Evolutionary conservation across 2,797 vertebrate species (phyloP), one percentile per base, ranked within the genome.

Genomic region (Lepus oiostolus): DNA sequence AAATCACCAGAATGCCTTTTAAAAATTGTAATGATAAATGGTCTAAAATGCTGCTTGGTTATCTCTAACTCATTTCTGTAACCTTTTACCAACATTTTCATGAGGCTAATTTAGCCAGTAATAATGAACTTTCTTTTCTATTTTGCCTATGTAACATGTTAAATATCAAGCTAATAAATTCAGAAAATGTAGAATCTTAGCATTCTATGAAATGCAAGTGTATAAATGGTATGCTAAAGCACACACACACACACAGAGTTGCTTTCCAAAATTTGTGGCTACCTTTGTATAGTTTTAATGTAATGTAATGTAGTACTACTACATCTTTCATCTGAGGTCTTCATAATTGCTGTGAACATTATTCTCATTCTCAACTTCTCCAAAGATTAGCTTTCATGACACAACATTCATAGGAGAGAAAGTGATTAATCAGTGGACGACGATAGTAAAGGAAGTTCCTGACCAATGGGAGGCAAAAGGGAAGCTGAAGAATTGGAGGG

Each of bases 151-250:
- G 90, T 90, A 95, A 95, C 70, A 85, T 77, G 62, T 35, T 95
- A 96, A 97, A 97, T 97, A 97, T 17, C 93, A 97, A 95, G 88
- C 79, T 96, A 95, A 96, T 97, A 95, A 96, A 96, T 95, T 94
- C 90, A 74, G 82, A 90, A 88, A 87, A 90, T 91, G 71, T 93
- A 83, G 84, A 85, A 50, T 95, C 54, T 90, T 80, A 96, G 70
- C 82, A 88, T 71, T 38, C 63, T 84, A 30, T 74, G 92, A 94
- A 92, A 62, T n/a, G 12, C 30, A 81, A 92, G 58, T 90, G 82
- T 91, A 95, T 85, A 63, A 79, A 63, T 95, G 28, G 67, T 68
- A 30, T 85, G 8, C 42, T 84, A 91, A 95, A 70, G 52, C 95
- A 9, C 42, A 9, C 42, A 42, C 42, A 42, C 7, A 42, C 7